Percentiles rank a stretch among this genome's conserved stretches.
These are phyloP conservation scores for Chrosomus eos DNA, from an alignment of 2,797 vertebrate genomes.

Conservation along the genomic window DNA sequence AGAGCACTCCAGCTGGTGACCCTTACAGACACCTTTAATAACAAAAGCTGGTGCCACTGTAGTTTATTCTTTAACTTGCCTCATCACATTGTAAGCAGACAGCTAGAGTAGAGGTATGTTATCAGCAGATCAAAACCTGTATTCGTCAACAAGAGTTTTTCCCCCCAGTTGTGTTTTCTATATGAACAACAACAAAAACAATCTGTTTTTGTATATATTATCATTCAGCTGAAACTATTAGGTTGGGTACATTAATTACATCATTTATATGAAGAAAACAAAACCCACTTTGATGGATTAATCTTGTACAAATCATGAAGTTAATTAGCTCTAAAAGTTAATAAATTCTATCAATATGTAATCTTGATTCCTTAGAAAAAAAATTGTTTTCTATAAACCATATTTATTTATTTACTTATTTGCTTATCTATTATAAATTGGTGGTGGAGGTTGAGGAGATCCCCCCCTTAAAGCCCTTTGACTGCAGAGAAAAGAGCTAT, in stretches of 20 bases:
- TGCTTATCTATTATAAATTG: background rate
- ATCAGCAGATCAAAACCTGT: no score
- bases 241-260: background rate
- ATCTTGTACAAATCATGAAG: background rate
- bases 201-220: no score
- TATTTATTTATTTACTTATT: background rate
- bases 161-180: no score
- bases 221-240: no score
- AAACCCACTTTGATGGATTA: background rate
- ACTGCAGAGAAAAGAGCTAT: no score
- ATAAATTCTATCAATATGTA: background rate
- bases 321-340: background rate
- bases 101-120: background rate
- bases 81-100: conserved; percentile 7
- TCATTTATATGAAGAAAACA: background rate
- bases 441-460: no score
- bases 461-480: no score
- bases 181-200: no score
- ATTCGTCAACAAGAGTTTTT: no score
- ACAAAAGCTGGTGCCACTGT: conserved; percentile 47
- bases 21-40: background rate
- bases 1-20: no score
- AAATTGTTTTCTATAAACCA: background rate
- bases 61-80: conserved; percentile 57
- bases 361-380: background rate